Conservation (phyloP, 1,140 invertebrate species). For the Antheraea pernyi region DNA sequence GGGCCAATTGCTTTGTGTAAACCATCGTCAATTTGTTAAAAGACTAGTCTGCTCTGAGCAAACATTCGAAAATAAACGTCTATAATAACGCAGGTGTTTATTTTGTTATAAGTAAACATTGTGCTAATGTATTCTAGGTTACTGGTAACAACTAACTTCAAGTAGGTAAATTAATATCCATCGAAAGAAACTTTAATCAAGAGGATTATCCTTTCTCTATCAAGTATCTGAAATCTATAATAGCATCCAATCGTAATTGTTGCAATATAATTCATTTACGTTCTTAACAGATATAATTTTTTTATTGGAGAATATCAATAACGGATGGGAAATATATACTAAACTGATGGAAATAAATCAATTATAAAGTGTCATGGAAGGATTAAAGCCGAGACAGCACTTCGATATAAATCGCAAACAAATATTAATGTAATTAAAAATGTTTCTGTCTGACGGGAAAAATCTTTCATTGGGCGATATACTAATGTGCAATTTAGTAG, state of each 20-base stretch:
- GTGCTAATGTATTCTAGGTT: conserved; percentile 20
- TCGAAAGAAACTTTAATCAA: not conserved
- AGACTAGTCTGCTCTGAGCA: conserved; percentile 28
- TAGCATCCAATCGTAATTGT: not conserved
- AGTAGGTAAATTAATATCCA: not conserved
- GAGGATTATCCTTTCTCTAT: not conserved
- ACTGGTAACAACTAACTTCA: not conserved
- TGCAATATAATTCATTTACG: not conserved
- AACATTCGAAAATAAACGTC: conserved; percentile 36
- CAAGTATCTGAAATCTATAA: not conserved
- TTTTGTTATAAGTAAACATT: conserved; percentile 30
- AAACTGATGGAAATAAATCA: too few species aligned
- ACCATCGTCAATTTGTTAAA: conserved; percentile 37
- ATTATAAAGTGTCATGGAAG: too few species aligned
- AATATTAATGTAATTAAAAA: conserved; percentile 33
- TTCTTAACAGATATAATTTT: not conserved
- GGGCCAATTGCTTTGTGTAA: conserved; percentile 40
- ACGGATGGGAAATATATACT: not conserved
- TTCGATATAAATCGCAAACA: conserved; percentile 2
- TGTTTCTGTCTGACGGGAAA: conserved; percentile 54
- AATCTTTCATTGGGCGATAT: conserved; percentile 55
- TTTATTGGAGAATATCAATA: not conserved
- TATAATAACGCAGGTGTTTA: conserved; percentile 37
- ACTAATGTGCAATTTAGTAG: too few species aligned
- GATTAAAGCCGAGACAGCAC: not conserved